Evolutionary conservation across 2,888 invertebrate genomes (phyloP).

Genomic region (Caenorhabditis japonica): DNA sequence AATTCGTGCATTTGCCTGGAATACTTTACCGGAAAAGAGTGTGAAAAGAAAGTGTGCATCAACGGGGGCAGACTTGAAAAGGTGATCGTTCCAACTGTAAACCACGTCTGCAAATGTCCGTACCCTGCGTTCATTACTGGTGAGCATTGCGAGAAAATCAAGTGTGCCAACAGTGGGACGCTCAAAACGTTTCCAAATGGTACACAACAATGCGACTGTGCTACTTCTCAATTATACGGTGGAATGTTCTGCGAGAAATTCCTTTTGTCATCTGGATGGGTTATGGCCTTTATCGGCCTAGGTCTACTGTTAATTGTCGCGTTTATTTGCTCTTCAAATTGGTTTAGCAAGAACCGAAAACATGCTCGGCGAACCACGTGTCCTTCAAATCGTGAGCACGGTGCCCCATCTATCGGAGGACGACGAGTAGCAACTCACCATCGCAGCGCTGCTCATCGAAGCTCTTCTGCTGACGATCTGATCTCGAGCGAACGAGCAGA

Average conservation of each 20-base stretch:
- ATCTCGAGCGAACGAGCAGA: conserved; percentile 35
- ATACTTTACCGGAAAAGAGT: conserved; percentile 62
- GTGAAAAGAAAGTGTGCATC: conserved; percentile 64
- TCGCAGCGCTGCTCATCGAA: conserved; percentile 3
- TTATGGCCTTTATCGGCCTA: conserved; percentile 4
- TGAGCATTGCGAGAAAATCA: conserved; percentile 68
- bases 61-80: conserved; percentile 61
- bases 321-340: conserved; percentile 40
- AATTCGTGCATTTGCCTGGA: conserved; percentile 64
- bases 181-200: conserved; percentile 44
- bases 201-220: conserved; percentile 65
- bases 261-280: conserved; percentile 12
- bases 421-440: conserved; percentile 1
- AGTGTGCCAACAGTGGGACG: conserved; percentile 65
- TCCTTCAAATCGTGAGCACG: too few relatives aligned
- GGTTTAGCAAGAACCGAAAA: conserved; percentile 24
- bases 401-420: background rate
- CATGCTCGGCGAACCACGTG: too few relatives aligned
- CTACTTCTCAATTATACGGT: conserved; percentile 57
- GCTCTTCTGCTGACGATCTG: conserved; percentile 37
- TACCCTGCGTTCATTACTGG: conserved; percentile 69
- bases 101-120: conserved; percentile 60
- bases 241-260: conserved; percentile 55
- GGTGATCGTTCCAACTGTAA: conserved; percentile 13
- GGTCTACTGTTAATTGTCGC: conserved; percentile 17